Evolutionary conservation across 2,888 invertebrate genomes (phyloP).

Genomic region (Habroteleia sp.): DNA sequence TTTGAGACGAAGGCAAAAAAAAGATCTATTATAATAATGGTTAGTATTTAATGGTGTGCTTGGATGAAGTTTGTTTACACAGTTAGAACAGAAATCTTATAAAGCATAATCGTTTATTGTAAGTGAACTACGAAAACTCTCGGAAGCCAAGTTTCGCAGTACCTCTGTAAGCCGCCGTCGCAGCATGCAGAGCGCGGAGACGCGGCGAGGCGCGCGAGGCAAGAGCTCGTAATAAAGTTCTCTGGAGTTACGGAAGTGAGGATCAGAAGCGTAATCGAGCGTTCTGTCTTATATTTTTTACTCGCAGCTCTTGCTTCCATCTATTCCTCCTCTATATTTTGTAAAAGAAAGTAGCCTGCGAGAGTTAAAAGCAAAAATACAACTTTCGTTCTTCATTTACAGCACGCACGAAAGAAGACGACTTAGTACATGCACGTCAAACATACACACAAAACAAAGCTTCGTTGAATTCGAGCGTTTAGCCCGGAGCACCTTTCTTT

Average conservation of each 20-base stretch:
- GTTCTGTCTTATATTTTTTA: conserved; percentile 69
- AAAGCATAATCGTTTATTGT: conserved; percentile 63
- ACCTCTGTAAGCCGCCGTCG: conserved; percentile 55
- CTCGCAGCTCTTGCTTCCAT: conserved; percentile 54
- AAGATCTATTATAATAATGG: conserved; percentile 37
- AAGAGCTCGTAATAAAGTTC: conserved; percentile 73
- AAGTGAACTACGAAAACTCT: conserved; percentile 61
- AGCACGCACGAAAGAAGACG: conserved; percentile 66
- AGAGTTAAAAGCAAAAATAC: conserved; percentile 64
- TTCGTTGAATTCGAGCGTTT: conserved; percentile 42
- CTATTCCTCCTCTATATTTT: conserved; percentile 53
- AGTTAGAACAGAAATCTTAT: conserved; percentile 59
- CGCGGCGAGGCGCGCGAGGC: conserved; percentile 48
- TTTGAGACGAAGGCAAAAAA: conserved; percentile 19
- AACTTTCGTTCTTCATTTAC: conserved; percentile 73
- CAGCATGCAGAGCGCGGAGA: conserved; percentile 55
- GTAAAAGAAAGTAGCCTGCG: conserved; percentile 55
- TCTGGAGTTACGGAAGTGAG: conserved; percentile 71
- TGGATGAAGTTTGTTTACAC: conserved; percentile 55
- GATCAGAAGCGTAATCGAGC: conserved; percentile 72
- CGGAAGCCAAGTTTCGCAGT: conserved; percentile 60
- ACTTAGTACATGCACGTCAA: conserved; percentile 62
- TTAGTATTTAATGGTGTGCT: conserved; percentile 43
- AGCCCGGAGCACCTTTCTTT: conserved; percentile 48
- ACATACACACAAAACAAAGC: conserved; percentile 56